Evolutionary conservation across 1,140 invertebrate genomes (phyloP), one percentile per base, ranked within the genome.

Genomic region (Hyphantria cunea): DNA sequence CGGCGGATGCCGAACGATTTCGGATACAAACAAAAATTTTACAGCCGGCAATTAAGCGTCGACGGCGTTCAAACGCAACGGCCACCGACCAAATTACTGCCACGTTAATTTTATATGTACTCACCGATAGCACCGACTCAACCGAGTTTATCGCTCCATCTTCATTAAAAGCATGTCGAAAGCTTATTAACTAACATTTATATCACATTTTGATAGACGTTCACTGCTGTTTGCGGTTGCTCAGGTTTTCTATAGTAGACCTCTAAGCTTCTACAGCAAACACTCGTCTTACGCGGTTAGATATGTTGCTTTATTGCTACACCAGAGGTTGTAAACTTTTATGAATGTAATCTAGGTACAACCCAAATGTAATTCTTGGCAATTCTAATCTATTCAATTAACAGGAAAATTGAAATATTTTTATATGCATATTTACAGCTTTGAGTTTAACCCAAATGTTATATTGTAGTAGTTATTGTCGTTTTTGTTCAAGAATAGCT

Each of bases 21-120:
- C 54, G 55, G 78, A 73, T 52, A 72, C 64, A 72, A 80, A 80
- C 72, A 80, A 72, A 68, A 60, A 73, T 83, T 76, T 78, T 78
- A 76, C 70, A 71, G 53, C 59, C 64, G 50, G 72, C 62, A 78
- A 73, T 77, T 78, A 80, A 79, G 66, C 49, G 59, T 41, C 6
- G 41, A 39, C 51, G 17, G 50, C 59, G 62, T 62, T 60, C 49
- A 54, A 64, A 60, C 49, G 54, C 41, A 49, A 53, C 52, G 15
- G 48, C 41, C 48, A 41, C 50, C 63, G 56, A 61, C 68, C 60
- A 67, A 68, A 66, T 65, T 63, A 66, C 64, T 41, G 50, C 17
- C 15, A 60, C 34, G 50, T 60, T 66, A 54, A 62, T 67, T 67
- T 62, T 58, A 66, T 60, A 68, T 42, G 42, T 61, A 65, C 70